Conservation (phyloP, 1,140 invertebrate genomes). For the Drosophila melanogaster region Release_6_plus_ISO1_MT NT_033777.3:21427501-21428000, state of each 20-base stretch:
- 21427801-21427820: slow-evolving; percentile 82
- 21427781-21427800: slow-evolving; percentile 45
- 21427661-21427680: slow-evolving; percentile 20
- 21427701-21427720: slow-evolving; percentile 47
- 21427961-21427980: not conserved
- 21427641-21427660: slow-evolving; percentile 39
- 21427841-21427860: slow-evolving; percentile 63
- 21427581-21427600: slow-evolving; percentile 70
- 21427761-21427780: slow-evolving; percentile 1
- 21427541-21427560: slow-evolving; percentile 42
- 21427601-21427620: slow-evolving; percentile 36
- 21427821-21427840: slow-evolving; percentile 79
- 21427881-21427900: slow-evolving; percentile 58
- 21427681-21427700: slow-evolving; percentile 10
- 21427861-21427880: slow-evolving; percentile 70
- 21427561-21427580: slow-evolving; percentile 43
- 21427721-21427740: slow-evolving; percentile 73
- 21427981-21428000: not conserved
- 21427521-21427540: slow-evolving; percentile 69
- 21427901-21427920: slow-evolving; percentile 38
- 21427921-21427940: slow-evolving; percentile 1
- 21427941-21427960: not conserved
- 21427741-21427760: slow-evolving; percentile 82
- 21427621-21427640: slow-evolving; percentile 56
- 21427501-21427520: slow-evolving; percentile 43